Percentiles rank a stretch among this genome's conserved stretches.
These are phyloP conservation scores for Hydroisotoma schaefferi DNA, from an alignment of 2,888 invertebrate species.

Conservation along the genomic window DNA sequence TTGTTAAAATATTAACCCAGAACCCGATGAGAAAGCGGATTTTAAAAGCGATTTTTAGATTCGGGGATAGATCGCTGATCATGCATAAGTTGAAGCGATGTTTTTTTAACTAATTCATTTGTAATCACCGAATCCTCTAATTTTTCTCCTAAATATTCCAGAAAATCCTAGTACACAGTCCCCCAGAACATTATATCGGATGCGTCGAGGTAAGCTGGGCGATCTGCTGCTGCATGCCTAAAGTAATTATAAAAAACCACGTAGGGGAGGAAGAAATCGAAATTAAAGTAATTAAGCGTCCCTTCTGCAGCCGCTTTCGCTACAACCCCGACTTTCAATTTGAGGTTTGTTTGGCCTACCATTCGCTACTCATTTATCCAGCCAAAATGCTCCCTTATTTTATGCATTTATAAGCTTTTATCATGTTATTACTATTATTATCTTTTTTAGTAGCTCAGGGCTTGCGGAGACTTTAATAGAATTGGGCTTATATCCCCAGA, in stretches of 20 bases:
- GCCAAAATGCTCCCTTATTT: not conserved
- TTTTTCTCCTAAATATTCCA: not conserved
- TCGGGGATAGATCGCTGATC: too few species aligned
- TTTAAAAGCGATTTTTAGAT: too few species aligned
- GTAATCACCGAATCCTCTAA: too few species aligned
- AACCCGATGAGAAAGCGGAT: too few species aligned
- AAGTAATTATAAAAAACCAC: conserved; percentile 7
- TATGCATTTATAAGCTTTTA: not conserved
- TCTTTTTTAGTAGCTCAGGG: conserved; percentile 9
- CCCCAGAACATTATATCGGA: conserved; percentile 11
- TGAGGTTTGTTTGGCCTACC: conserved; percentile 10
- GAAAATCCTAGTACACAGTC: conserved; percentile 16
- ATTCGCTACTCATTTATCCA: not conserved
- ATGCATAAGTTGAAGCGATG: too few species aligned
- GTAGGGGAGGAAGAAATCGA: conserved; percentile 14
- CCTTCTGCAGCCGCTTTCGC: conserved; percentile 5
- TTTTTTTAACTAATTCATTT: too few species aligned
- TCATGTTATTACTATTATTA: not conserved
- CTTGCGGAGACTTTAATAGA: conserved; percentile 15
- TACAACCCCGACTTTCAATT: conserved; percentile 22
- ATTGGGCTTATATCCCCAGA: conserved; percentile 26
- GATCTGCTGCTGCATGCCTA: not conserved
- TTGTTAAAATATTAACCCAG: too few species aligned
- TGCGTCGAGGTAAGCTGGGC: conserved; percentile 22
- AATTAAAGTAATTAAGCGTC: conserved; percentile 10